Conservation (phyloP, 2,888 invertebrate species). For the Calameuta pallipes region DNA sequence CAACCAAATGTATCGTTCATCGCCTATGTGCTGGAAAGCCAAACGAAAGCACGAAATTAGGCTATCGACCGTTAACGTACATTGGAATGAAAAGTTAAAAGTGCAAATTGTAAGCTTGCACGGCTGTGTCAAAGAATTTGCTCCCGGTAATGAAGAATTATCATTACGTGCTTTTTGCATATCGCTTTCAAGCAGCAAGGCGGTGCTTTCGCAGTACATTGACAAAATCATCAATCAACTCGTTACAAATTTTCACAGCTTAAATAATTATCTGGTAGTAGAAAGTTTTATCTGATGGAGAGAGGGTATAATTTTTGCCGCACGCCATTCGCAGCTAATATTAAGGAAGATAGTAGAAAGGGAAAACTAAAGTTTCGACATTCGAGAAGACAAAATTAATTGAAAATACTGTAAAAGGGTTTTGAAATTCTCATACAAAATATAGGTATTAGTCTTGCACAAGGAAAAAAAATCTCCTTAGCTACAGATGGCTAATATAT, state of each 20-base stretch:
- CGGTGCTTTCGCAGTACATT: background rate
- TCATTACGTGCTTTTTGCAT: background rate
- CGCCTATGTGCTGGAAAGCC: background rate
- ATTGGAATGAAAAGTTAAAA: background rate
- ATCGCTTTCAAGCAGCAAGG: background rate
- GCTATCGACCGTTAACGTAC: background rate
- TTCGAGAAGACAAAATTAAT: too few relatives aligned
- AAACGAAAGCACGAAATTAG: background rate
- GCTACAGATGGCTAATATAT: conserved; percentile 25
- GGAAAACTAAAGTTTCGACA: too few relatives aligned
- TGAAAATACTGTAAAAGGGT: background rate
- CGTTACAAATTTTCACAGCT: too few relatives aligned
- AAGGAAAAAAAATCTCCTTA: conserved; percentile 21
- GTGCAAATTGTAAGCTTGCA: too few relatives aligned
- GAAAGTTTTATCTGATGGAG: too few relatives aligned
- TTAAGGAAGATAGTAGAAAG: too few relatives aligned
- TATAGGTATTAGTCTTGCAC: conserved; percentile 31
- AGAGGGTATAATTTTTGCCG: too few relatives aligned
- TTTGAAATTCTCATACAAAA: conserved; percentile 26
- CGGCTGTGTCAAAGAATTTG: too few relatives aligned
- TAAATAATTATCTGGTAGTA: too few relatives aligned
- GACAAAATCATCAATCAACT: background rate
- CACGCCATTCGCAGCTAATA: too few relatives aligned
- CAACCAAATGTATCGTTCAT: background rate
- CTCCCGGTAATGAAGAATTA: background rate